A percentile compares a stretch with the other conserved stretches of the same genome.
Conservation (phyloP, 2,888 invertebrate genomes). For the Sesia bembeciformis region DNA sequence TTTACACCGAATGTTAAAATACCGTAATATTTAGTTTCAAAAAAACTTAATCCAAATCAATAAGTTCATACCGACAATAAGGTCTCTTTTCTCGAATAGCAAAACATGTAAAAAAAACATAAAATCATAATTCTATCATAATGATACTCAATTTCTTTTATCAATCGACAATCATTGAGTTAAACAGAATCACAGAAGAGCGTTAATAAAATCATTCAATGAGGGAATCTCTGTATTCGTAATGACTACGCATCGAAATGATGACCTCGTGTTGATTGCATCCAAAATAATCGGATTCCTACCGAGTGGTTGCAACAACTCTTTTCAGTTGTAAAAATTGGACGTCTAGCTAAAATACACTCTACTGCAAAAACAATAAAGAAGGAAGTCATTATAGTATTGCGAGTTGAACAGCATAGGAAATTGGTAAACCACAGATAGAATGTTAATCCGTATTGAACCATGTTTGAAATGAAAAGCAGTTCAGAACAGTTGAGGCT, state of each 20-base stretch:
- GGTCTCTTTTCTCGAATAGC: no score
- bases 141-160: no score
- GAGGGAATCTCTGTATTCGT: not conserved
- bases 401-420: no score
- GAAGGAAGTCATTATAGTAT: no score
- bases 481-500: not conserved
- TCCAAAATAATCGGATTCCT: conserved; percentile 57
- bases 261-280: conserved; percentile 49
- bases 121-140: no score
- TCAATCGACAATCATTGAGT: no score
- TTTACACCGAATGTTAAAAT: no score
- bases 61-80: no score
- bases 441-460: conserved; percentile 26
- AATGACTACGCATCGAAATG: conserved; percentile 10
- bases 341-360: not conserved
- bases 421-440: not conserved
- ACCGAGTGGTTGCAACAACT: conserved; percentile 4
- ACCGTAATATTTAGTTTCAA: no score
- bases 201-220: not conserved
- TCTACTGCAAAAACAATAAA: not conserved
- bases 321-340: not conserved
- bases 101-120: no score
- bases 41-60: no score
- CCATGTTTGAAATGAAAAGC: conserved; percentile 16
- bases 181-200: not conserved